Base-by-base conservation (phyloP, 2,888 invertebrate genomes). In the Myathropa florea region DNA sequence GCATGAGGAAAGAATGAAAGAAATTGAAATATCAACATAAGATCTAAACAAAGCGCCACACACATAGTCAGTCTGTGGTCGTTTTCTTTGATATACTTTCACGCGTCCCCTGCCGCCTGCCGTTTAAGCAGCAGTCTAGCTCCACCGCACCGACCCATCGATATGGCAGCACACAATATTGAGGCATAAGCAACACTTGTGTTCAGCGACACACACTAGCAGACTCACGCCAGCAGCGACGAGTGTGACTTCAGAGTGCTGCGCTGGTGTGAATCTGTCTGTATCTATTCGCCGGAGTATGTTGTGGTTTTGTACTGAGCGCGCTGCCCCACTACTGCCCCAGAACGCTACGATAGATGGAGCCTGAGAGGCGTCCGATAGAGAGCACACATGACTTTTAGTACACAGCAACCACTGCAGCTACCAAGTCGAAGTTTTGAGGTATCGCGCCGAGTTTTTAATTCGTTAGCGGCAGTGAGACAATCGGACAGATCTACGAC, bases 401-500 rank as follows among this genome's bases (percentile, higher is more conserved):
- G 86, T 86, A 86, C 86, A 83, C 83, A 83, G 65, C 82, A 82
- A 83, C 86, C 86, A 83, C 86, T 78, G 86, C 78, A 83, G 75
- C 86, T 75, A 79, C 46, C 24, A 78, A 83, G 86, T 83, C 75
- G 65, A 67, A 36, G 65, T 64, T 64, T 68, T 61, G 59, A 24
- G 67, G 14, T 33, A 33, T 61, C 53, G 68, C 59, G 61, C 60
- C 81, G 65, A 57, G 67, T 61, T 59, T 73, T 59, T n/a, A 24
- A 60, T 73, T 63, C 23, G 26, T 77, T 59, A 57, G 61, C 65
- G 64, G 46, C 70, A 6, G 14, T 21, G 57, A 64, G 65, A 60
- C 24, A 60, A 60, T 60, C 60, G 28, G 3, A 4, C 14, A 26
- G 23, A 57, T 46, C 39, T 23, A 30, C 36, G 55, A 71, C 77